These are phyloP conservation scores for Patella pellucida DNA, from an alignment of 2,888 invertebrate species.

Conservation along the genomic window DNA sequence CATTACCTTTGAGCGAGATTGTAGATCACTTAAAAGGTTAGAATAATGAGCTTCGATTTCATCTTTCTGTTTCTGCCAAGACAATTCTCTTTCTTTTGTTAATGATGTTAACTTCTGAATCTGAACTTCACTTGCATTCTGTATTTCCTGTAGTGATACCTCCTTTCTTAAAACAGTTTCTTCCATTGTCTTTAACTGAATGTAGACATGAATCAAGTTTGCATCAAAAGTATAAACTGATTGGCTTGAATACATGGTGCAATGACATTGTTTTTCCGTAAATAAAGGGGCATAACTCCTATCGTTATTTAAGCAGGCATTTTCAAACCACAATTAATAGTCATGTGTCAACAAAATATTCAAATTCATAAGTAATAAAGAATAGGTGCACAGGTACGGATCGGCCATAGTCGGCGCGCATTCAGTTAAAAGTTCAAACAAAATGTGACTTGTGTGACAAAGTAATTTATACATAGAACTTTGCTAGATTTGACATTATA, in stretches of 20 bases:
- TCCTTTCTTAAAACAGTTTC: constrained; percentile 50
- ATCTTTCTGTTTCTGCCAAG: constrained; percentile 66
- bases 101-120: constrained; percentile 57
- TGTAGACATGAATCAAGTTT: neutral
- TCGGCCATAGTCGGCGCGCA: too few relatives aligned
- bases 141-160: constrained; percentile 51
- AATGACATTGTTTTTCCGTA: too few relatives aligned
- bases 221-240: neutral
- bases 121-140: constrained; percentile 61
- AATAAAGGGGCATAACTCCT: too few relatives aligned
- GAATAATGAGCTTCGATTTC: constrained; percentile 66
- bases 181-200: constrained; percentile 54
- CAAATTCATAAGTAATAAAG: too few relatives aligned
- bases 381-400: too few relatives aligned
- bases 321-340: neutral
- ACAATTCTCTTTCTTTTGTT: constrained; percentile 57
- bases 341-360: too few relatives aligned
- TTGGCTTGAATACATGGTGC: neutral
- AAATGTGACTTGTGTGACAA: too few relatives aligned
- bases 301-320: too few relatives aligned
- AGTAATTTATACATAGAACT: too few relatives aligned
- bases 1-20: constrained; percentile 62
- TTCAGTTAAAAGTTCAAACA: too few relatives aligned
- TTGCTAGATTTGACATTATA: too few relatives aligned
- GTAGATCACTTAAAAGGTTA: constrained; percentile 60